Evolutionary conservation across 2,888 invertebrate species (phyloP).

Genomic region (Rotaria socialis): DNA sequence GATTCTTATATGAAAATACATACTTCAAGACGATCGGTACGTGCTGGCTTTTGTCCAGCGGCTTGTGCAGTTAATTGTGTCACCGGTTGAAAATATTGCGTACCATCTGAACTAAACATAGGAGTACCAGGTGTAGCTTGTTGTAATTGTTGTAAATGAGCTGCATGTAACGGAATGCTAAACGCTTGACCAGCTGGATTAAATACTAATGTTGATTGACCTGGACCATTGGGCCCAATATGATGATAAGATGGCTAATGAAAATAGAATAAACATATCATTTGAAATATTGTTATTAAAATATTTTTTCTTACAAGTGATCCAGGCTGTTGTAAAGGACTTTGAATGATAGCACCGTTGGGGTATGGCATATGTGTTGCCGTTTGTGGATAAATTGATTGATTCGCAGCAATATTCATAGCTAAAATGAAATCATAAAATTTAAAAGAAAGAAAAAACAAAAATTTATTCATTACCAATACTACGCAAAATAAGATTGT

Average conservation of each 20-base stretch:
- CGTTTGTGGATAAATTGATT: conserved; percentile 34
- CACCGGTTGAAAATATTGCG: conserved; percentile 37
- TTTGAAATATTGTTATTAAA: not conserved
- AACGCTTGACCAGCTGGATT: not conserved
- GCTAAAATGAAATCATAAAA: not conserved
- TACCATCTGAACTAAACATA: not conserved
- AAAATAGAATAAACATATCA: not conserved
- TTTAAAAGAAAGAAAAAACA: not conserved
- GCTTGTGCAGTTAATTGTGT: not conserved
- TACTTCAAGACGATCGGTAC: conserved; percentile 34
- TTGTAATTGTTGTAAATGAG: conserved; percentile 16
- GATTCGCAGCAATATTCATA: conserved; percentile 34
- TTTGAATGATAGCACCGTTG: conserved; percentile 34
- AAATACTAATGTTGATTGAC: conserved; percentile 19
- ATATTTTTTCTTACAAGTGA: not conserved
- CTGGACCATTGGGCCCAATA: not conserved
- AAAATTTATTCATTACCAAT: conserved; percentile 40
- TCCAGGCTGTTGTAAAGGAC: conserved; percentile 1
- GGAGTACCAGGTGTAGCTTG: not conserved
- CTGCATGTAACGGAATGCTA: conserved; percentile 31
- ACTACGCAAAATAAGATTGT: conserved; percentile 81
- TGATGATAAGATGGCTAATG: conserved; percentile 7
- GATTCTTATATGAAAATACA: not conserved
- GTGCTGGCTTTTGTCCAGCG: conserved; percentile 7
- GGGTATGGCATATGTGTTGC: not conserved